These are phyloP conservation scores for Suillia variegata DNA, from an alignment of 2,888 invertebrate species.

Conservation along the genomic window DNA sequence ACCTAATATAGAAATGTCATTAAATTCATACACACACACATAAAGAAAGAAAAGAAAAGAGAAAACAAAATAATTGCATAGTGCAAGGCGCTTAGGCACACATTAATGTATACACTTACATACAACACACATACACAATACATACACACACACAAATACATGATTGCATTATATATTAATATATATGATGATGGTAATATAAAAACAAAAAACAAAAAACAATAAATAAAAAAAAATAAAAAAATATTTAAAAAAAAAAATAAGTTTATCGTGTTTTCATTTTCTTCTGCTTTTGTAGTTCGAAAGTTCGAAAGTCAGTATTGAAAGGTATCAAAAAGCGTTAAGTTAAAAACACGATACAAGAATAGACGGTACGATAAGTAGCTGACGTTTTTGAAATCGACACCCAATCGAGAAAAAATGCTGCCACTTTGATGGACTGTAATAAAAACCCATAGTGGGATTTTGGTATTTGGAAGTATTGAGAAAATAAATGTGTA, in stretches of 20 bases:
- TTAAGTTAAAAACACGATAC: too few species aligned
- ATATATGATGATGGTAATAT: conserved; percentile 2
- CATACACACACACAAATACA: background rate
- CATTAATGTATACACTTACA: background rate
- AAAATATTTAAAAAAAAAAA: background rate
- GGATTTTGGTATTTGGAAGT: too few species aligned
- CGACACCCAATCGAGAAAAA: too few species aligned
- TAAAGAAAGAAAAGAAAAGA: conserved; percentile 38
- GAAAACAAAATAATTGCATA: conserved; percentile 39
- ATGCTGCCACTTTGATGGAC: too few species aligned
- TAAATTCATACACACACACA: conserved; percentile 40
- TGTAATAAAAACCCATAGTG: too few species aligned
- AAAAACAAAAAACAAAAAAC: background rate
- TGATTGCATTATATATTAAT: background rate
- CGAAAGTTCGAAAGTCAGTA: too few species aligned
- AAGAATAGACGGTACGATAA: too few species aligned
- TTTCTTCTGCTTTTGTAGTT: too few species aligned
- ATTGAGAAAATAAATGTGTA: too few species aligned
- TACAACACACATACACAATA: background rate
- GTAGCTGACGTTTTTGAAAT: too few species aligned
- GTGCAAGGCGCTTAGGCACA: background rate
- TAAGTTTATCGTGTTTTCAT: background rate
- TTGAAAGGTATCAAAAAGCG: too few species aligned
- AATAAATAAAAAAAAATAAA: conserved; percentile 1
- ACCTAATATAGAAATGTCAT: conserved; percentile 9